A percentile compares a stretch with the other conserved stretches of the same genome.
Conservation (phyloP, 1,140 invertebrate species). For the Polyergus mexicanus region DNA sequence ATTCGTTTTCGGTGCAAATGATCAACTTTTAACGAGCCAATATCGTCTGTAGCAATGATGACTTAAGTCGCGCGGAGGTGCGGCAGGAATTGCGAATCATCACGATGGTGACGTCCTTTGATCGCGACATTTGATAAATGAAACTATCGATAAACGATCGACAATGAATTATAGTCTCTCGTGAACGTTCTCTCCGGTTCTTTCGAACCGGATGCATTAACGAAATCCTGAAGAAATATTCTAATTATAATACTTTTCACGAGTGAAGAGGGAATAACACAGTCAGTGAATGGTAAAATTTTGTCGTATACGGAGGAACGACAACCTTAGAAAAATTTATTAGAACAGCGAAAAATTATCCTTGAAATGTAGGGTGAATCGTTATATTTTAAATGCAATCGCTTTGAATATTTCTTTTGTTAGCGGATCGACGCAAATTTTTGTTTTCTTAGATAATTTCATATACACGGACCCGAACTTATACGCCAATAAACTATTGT, state of each 20-base stretch:
- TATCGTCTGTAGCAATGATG: neutral
- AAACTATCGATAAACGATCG: slow-evolving; percentile 41
- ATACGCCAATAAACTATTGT: neutral
- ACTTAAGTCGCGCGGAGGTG: slow-evolving; percentile 23
- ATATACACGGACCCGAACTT: too few relatives aligned
- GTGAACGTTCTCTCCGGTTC: slow-evolving; percentile 34
- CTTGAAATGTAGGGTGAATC: slow-evolving; percentile 18
- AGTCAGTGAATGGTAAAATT: neutral
- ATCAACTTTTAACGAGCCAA: neutral
- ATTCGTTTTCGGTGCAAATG: neutral
- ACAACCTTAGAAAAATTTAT: neutral
- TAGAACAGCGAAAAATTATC: neutral
- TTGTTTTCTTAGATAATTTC: neutral
- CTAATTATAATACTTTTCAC: neutral
- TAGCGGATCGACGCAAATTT: slow-evolving; percentile 2
- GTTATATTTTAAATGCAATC: neutral
- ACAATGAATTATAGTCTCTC: slow-evolving; percentile 59
- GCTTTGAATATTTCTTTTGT: neutral
- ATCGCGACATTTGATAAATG: slow-evolving; percentile 62
- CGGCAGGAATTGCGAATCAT: slow-evolving; percentile 34
- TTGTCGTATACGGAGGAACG: neutral
- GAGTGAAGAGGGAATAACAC: neutral
- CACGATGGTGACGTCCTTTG: slow-evolving; percentile 43
- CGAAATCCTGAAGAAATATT: slow-evolving; percentile 9
- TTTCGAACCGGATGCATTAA: slow-evolving; percentile 68